Conservation (phyloP, 2,797 vertebrate genomes). For the Cacajao melanocephalus region DNA sequence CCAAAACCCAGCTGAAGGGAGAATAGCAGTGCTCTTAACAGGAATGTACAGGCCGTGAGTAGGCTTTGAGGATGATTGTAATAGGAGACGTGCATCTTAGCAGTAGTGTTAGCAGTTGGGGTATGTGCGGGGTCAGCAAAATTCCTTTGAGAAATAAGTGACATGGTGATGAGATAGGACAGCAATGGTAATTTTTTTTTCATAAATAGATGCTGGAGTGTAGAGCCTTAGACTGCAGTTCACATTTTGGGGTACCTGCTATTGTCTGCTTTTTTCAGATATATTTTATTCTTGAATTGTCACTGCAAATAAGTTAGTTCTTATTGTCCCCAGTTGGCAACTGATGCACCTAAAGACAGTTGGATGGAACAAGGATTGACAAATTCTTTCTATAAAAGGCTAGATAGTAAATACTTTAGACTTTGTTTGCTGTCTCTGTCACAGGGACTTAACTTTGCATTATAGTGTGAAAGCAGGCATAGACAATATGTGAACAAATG, state of each 20-base stretch:
- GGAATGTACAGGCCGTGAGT: neutral
- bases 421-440: neutral
- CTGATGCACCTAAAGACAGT: neutral
- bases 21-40: neutral
- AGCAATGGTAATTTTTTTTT: neutral
- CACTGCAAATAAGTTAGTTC: neutral
- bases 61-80: neutral
- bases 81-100: neutral
- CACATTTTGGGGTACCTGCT: neutral
- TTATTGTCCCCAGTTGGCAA: neutral
- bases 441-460: neutral
- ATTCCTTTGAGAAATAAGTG: neutral
- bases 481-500: neutral
- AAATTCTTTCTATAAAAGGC: neutral
- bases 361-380: neutral
- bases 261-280: neutral
- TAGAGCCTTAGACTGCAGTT: neutral
- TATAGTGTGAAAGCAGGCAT: neutral
- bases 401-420: neutral
- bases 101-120: neutral
- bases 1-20: neutral
- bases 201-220: neutral
- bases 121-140: neutral
- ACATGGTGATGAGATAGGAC: neutral
- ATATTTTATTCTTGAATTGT: neutral